These are phyloP conservation scores for Nipponia nippon DNA, from an alignment of 2,113 vertebrate genomes.

Conservation along the genomic window DNA sequence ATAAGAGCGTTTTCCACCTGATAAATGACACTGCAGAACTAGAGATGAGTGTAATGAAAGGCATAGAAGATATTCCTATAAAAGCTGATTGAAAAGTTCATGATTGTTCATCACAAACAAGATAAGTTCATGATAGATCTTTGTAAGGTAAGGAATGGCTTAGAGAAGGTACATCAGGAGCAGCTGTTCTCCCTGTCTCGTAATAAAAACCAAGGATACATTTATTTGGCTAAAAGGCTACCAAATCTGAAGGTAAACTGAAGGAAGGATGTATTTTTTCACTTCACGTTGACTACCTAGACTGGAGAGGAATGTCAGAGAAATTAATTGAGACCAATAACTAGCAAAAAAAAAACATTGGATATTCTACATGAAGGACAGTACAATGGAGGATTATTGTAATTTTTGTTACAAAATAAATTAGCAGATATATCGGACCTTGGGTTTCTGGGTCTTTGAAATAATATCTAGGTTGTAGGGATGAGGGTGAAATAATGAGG, in stretches of 20 bases:
- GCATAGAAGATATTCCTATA: neutral
- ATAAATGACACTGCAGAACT: neutral
- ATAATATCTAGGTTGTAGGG: neutral
- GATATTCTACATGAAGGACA: neutral
- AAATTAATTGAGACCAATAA: neutral
- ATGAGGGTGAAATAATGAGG: neutral
- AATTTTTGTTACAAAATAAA: neutral
- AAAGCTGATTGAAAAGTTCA: neutral
- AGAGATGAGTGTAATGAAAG: neutral
- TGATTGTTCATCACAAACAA: neutral
- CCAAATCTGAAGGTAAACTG: neutral
- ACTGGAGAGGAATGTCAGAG: neutral
- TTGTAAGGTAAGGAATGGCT: neutral
- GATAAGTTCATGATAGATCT: neutral
- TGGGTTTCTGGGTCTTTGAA: neutral
- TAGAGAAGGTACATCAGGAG: neutral
- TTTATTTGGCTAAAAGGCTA: neutral
- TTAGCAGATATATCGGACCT: neutral
- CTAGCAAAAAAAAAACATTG: neutral
- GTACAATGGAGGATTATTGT: neutral
- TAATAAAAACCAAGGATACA: neutral
- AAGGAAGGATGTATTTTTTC: neutral
- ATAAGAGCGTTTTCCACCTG: neutral
- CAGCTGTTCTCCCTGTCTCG: neutral
- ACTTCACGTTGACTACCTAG: neutral